Conservation (phyloP, 2,113 vertebrate species). For the Halcyon senegalensis region DNA sequence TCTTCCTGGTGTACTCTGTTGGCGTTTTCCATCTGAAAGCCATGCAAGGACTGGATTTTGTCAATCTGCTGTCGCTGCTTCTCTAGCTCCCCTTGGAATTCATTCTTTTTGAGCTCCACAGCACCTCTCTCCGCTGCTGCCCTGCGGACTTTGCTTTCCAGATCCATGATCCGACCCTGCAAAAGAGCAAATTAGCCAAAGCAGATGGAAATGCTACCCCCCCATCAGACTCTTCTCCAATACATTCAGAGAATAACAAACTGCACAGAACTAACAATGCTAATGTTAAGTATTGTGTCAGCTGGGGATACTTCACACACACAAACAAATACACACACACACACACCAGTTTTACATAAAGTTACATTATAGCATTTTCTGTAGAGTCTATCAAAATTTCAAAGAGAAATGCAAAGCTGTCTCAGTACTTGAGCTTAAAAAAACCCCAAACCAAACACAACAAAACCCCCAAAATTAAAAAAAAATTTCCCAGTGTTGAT, state of each 20-base stretch:
- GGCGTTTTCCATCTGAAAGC: slow-evolving; percentile 81
- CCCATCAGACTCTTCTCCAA: background rate
- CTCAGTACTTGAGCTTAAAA: background rate
- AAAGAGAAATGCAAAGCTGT: background rate
- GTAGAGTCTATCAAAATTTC: background rate
- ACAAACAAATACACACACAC: background rate
- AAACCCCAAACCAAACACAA: background rate
- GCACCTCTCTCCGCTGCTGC: slow-evolving; percentile 80
- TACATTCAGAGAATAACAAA: background rate
- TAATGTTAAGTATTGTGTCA: background rate
- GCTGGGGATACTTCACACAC: background rate
- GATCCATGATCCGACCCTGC: slow-evolving; percentile 84
- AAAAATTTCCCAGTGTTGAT: background rate
- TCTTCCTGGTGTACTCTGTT: slow-evolving; percentile 82
- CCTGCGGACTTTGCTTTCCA: slow-evolving; percentile 85
- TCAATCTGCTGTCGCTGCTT: slow-evolving; percentile 85
- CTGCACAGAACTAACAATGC: background rate
- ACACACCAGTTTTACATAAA: background rate
- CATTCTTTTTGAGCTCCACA: slow-evolving; percentile 86
- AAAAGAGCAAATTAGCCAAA: background rate
- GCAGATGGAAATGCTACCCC: background rate
- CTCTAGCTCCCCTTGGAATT: slow-evolving; percentile 86
- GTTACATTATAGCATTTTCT: background rate
- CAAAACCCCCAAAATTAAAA: background rate
- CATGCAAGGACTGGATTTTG: slow-evolving; percentile 83